Evolutionary conservation across 2,797 vertebrate species (phyloP).

Genomic region (Mormyrops attenuatus): DNA sequence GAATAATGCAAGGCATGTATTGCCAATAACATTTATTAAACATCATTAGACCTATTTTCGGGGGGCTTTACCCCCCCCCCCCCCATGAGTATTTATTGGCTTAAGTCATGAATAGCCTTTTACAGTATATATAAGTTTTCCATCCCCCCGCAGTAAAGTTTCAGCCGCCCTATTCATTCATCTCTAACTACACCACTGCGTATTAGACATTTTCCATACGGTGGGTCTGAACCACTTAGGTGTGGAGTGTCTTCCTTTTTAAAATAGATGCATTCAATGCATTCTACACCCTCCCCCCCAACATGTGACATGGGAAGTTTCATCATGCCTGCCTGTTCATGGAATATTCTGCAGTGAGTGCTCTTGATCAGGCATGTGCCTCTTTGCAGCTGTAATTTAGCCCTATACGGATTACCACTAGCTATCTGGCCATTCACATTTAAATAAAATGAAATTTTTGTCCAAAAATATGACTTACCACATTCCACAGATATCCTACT

Average conservation of each 20-base stretch:
- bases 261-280: not conserved
- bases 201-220: not conserved
- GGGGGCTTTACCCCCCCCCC: not conserved
- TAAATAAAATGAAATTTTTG: not conserved
- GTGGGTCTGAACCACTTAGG: not conserved
- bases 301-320: not conserved
- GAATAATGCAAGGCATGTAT: not conserved
- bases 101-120: not conserved
- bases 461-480: not conserved
- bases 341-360: constrained; percentile 8
- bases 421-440: not conserved
- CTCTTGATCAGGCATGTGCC: not conserved
- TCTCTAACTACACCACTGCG: not conserved
- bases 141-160: not conserved
- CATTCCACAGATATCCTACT: not conserved
- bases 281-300: not conserved
- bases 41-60: not conserved
- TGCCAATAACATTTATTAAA: not conserved
- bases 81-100: not conserved
- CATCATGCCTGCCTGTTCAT: not conserved
- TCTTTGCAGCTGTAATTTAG: not conserved
- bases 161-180: not conserved
- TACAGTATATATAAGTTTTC: not conserved
- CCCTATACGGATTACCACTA: not conserved
- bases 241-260: not conserved